These are phyloP conservation scores for Pseudococcus jackbeardsleyi DNA, from an alignment of 2,888 invertebrate species.

Conservation along the genomic window DNA sequence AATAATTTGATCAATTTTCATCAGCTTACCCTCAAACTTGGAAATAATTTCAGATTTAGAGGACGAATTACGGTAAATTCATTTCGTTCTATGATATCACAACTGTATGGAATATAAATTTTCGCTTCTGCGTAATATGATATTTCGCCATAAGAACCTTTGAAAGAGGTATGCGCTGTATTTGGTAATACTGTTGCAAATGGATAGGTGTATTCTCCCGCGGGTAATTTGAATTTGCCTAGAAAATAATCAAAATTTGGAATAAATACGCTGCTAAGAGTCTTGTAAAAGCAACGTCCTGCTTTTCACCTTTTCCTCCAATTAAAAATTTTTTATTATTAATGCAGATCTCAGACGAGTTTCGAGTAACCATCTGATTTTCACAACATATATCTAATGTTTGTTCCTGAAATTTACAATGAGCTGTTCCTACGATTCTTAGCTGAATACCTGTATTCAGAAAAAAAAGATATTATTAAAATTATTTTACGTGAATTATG, in stretches of 20 bases:
- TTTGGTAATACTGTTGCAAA: constrained; percentile 82
- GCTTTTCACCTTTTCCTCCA: constrained; percentile 72
- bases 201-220: constrained; percentile 82
- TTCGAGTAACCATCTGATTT: too few species aligned
- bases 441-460: constrained; percentile 79
- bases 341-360: constrained; percentile 83
- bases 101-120: constrained; percentile 85
- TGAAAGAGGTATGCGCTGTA: constrained; percentile 85
- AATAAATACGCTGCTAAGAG: background rate
- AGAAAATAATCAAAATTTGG: constrained; percentile 67
- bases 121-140: constrained; percentile 84
- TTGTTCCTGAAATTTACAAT: constrained; percentile 81
- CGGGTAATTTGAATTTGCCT: constrained; percentile 80
- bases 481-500: too few species aligned
- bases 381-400: constrained; percentile 74
- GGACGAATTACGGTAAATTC: constrained; percentile 86
- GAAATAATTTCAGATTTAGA: constrained; percentile 84
- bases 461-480: too few species aligned
- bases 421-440: constrained; percentile 81
- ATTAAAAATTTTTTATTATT: constrained; percentile 81
- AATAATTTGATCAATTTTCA: too few species aligned
- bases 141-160: constrained; percentile 80
- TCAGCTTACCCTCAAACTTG: constrained; percentile 77
- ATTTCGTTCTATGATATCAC: constrained; percentile 85
- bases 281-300: background rate